Evolutionary conservation across 2,797 vertebrate genomes (phyloP), one percentile per base, ranked within the genome.

Genomic region (Syngnathus acus): DNA sequence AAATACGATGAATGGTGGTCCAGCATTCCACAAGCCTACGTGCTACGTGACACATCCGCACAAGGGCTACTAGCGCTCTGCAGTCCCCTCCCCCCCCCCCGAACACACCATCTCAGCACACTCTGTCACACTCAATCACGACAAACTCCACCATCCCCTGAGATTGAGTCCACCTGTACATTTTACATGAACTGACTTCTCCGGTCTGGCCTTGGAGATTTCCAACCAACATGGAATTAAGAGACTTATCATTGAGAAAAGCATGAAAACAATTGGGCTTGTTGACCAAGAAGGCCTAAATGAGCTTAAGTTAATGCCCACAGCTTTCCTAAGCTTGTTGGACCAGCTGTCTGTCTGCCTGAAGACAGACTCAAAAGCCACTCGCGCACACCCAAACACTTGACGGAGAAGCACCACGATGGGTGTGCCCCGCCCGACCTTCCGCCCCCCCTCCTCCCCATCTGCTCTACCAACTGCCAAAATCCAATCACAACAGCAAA

Each of bases 321-420:
- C 80, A 79, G 83, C 79, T 88, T 83, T 83, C 72, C 71, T 91
- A 90, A 92, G 88, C 87, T 81, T 90, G 88, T 91, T 89, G 89
- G 86, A 82, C 88, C 89, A 92, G 88, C 89, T 91, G 91, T 88
- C 89, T 68, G 81, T 88, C 87, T 84, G 84, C 78, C 65, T 81
- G 71, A 79, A 79, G 84, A 84, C 76, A 51, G 80, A 71, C 83
- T 76, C 68, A 64, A 85, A 73, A 75, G 75, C 61, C 71, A 67
- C 78, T 80, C 66, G 32, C 19, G 13, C 61, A 57, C 80, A 78
- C 69, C n/a, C 74, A 69, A 68, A 58, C 76, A 80, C 73, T 81
- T 72, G 59, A 81, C 61, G 66, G 76, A 75, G 79, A 79, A 78
- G 67, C 74, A 57, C 72, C 45, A 67, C 26, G 26, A 32, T 32